These are phyloP conservation scores for Trichomalopsis sarcophagae DNA, from an alignment of 1,140 invertebrate genomes.

Conservation along the genomic window DNA sequence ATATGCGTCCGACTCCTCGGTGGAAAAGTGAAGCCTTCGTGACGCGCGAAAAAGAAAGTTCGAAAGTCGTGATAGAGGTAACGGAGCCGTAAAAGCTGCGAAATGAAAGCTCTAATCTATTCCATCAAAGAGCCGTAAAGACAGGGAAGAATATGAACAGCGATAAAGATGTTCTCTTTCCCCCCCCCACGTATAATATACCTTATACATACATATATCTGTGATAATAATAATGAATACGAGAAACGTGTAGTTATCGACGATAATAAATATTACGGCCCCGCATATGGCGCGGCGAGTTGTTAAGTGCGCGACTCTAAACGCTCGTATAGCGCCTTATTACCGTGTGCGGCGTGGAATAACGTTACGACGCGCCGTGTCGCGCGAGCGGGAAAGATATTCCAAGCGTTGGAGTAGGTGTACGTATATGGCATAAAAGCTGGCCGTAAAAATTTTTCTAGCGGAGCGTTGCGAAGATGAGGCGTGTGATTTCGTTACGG, in stretches of 20 bases:
- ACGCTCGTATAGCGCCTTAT: neutral
- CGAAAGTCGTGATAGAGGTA: neutral
- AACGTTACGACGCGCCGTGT: neutral
- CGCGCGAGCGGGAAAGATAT: too few species aligned
- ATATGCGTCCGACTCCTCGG: neutral
- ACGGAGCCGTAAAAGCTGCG: neutral
- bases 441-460: too few species aligned
- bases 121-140: neutral
- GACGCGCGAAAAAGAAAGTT: neutral
- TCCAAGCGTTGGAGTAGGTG: too few species aligned
- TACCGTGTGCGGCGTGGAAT: too few species aligned
- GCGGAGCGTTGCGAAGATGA: too few species aligned
- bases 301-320: neutral
- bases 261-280: neutral
- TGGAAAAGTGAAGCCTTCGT: neutral
- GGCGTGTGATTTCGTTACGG: too few species aligned
- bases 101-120: slow-evolving; percentile 1
- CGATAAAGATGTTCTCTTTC: neutral
- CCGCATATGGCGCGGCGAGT: neutral
- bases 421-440: too few species aligned
- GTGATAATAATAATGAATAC: slow-evolving; percentile 11
- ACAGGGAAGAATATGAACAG: neutral
- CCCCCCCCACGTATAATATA: too few species aligned
- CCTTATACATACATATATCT: too few species aligned
- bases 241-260: neutral